A percentile compares a stretch with the other conserved stretches of the same genome.
These are phyloP conservation scores for Rotaria sp. DNA, from an alignment of 2,888 invertebrate genomes.

Conservation along the genomic window DNA sequence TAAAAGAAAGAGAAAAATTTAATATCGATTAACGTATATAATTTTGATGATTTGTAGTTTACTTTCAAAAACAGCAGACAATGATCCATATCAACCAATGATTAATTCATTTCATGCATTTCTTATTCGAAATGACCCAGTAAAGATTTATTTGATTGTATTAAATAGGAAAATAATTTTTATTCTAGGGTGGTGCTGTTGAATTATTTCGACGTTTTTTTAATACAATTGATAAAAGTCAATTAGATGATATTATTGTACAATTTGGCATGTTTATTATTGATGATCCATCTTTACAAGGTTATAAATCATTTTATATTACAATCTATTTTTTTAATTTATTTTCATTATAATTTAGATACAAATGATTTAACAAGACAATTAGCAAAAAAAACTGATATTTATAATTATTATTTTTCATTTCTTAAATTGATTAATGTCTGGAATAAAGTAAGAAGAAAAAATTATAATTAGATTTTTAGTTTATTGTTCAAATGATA, in stretches of 20 bases:
- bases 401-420: slow-evolving; percentile 19
- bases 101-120: slow-evolving; percentile 27
- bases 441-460: not conserved
- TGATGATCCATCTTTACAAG: slow-evolving; percentile 19
- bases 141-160: not conserved
- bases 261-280: not conserved
- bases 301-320: not conserved
- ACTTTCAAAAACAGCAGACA: not conserved
- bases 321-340: not conserved
- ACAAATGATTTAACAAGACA: slow-evolving; percentile 28
- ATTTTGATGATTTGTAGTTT: not conserved
- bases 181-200: not conserved
- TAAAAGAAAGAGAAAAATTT: not conserved
- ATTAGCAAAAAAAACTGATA: not conserved
- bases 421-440: slow-evolving; percentile 10
- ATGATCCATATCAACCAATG: slow-evolving; percentile 2
- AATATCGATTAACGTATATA: not conserved
- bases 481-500: too few species aligned
- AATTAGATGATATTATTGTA: slow-evolving; percentile 19
- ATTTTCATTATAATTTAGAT: not conserved
- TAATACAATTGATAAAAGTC: not conserved
- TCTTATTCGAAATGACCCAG: not conserved
- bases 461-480: too few species aligned
- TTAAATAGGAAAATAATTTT: not conserved
- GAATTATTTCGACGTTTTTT: not conserved